A percentile compares a stretch with the other conserved stretches of the same genome.
phyloP scores from a whole-genome alignment of 2,797 vertebrate genomes.

The Eulemur rubriventer region DNA sequence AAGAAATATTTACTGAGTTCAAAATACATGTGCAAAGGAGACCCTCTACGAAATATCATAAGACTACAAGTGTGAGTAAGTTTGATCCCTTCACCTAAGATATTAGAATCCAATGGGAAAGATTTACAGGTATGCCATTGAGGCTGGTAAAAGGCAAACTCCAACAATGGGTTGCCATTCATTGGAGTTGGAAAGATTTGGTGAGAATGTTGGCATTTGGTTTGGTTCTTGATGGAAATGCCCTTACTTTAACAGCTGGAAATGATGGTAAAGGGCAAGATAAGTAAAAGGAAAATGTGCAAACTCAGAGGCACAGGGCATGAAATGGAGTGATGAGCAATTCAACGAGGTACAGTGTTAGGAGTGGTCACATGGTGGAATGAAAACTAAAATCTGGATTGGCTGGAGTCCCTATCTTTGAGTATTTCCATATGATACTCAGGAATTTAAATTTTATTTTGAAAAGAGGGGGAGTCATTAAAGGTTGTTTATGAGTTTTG shows the following conservation, averaged over 20 bases:
- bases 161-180: background rate
- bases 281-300: background rate
- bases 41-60: background rate
- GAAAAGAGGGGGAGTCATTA: background rate
- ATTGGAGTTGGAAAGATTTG: background rate
- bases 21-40: background rate
- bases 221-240: background rate
- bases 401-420: background rate
- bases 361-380: background rate
- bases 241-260: background rate
- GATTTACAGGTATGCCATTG: background rate
- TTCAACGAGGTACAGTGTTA: background rate
- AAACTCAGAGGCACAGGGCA: background rate
- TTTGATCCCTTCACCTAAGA: background rate
- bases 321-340: background rate
- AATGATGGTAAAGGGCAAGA: background rate
- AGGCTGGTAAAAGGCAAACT: background rate
- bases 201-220: background rate
- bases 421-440: background rate
- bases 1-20: conserved; percentile 59
- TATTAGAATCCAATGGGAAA: background rate
- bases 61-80: background rate
- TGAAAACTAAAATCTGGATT: background rate
- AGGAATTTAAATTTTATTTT: conserved; percentile 2
- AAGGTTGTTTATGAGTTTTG: background rate